Conservation (phyloP, 2,113 vertebrate genomes). For the Dipodomys stephensi region DNA sequence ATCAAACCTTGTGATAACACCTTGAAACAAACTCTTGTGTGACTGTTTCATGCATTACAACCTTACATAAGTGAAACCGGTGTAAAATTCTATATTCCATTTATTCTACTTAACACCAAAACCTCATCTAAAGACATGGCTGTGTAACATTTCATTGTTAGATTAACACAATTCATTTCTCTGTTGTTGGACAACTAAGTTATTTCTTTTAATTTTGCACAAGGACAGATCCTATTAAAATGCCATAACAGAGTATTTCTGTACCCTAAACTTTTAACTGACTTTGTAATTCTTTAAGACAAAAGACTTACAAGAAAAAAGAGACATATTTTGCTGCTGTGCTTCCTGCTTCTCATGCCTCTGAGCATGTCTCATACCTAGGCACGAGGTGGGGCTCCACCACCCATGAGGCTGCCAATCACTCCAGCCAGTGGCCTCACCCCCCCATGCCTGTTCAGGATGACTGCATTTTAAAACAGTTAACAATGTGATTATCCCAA, state of each 20-base stretch:
- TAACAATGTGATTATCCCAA: not conserved
- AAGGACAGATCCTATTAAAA: not conserved
- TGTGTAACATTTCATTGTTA: not conserved
- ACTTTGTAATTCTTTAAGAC: constrained; percentile 38
- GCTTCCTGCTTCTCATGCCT: not conserved
- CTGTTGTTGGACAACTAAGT: not conserved
- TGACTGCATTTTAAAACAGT: not conserved
- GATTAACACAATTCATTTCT: not conserved
- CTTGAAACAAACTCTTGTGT: constrained; percentile 1
- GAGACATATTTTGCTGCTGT: not conserved
- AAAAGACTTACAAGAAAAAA: not conserved
- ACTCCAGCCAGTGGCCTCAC: accelerated
- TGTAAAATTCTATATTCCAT: not conserved
- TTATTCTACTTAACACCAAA: constrained; percentile 51
- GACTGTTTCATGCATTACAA: not conserved
- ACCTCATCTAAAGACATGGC: constrained; percentile 20
- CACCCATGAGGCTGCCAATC: not conserved
- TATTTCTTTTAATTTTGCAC: not conserved
- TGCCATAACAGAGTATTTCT: not conserved
- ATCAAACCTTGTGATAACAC: not conserved
- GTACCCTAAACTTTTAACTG: not conserved
- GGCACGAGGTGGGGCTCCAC: not conserved
- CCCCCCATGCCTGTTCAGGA: not conserved
- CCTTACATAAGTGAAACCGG: not conserved
- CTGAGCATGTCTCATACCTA: not conserved